A percentile compares a stretch with the other conserved stretches of the same genome.
These are phyloP conservation scores for Triplophysa rosa DNA, from an alignment of 2,113 vertebrate species.

Conservation along the genomic window DNA sequence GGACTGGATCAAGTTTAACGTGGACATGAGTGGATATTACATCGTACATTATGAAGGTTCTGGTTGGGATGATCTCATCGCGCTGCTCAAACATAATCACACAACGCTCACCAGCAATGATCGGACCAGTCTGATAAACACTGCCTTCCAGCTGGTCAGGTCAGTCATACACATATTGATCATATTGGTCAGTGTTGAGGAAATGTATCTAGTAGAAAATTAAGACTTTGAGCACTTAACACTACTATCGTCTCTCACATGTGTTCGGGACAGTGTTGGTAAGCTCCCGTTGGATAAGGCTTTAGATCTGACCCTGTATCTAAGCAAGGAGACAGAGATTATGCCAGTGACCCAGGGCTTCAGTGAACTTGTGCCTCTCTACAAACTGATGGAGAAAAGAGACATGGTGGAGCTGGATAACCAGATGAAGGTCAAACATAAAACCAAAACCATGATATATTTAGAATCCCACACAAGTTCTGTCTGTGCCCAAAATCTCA, in stretches of 20 bases:
- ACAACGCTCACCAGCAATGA: conserved; percentile 76
- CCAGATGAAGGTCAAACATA: conserved; percentile 74
- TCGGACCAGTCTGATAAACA: conserved; percentile 76
- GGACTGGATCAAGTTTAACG: conserved; percentile 79
- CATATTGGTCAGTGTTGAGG: background rate
- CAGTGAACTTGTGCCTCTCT: conserved; percentile 82
- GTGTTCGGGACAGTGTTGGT: conserved; percentile 69
- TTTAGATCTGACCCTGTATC: conserved; percentile 83
- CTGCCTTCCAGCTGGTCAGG: conserved; percentile 78
- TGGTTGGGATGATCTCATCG: conserved; percentile 73
- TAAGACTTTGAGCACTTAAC: background rate
- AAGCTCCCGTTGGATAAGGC: conserved; percentile 83
- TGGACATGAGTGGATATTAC: conserved; percentile 80
- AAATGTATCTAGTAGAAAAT: background rate
- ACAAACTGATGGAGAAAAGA: conserved; percentile 89
- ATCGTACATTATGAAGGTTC: conserved; percentile 76
- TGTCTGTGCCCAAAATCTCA: too few relatives aligned
- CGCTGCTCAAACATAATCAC: conserved; percentile 74
- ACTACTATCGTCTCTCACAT: background rate
- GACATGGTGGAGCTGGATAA: conserved; percentile 76
- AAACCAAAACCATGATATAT: too few relatives aligned
- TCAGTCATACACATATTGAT: conserved; percentile 53
- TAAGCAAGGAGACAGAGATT: conserved; percentile 82
- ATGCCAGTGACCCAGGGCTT: conserved; percentile 85
- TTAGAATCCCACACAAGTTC: too few relatives aligned